phyloP scores from a whole-genome alignment of 2,797 vertebrate species.

The Pempheris klunzingeri region DNA sequence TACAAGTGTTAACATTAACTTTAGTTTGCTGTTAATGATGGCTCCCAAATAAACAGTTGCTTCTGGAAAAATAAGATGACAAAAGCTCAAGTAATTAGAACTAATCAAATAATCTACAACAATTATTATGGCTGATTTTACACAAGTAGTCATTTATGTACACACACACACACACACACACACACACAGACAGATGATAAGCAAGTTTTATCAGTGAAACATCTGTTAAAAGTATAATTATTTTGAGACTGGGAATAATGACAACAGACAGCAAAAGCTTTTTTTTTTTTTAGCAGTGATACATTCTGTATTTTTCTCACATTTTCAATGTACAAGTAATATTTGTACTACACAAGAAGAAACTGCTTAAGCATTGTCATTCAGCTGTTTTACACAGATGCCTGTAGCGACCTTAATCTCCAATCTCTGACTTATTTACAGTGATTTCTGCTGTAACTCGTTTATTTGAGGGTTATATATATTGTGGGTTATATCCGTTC shows the following conservation, averaged over 20 bases:
- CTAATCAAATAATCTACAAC: not conserved
- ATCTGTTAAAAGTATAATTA: constrained; percentile 23
- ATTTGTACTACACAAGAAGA: constrained; percentile 49
- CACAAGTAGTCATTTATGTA: not conserved
- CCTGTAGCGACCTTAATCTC: constrained; percentile 13
- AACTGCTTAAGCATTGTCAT: constrained; percentile 31
- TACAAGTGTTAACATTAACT: not conserved
- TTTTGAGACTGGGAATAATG: not conserved
- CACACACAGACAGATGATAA: not conserved
- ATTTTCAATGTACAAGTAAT: constrained; percentile 54
- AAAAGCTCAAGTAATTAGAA: not conserved
- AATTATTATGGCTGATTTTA: not conserved
- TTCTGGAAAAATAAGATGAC: not conserved
- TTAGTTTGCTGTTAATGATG: not conserved
- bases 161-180: not conserved
- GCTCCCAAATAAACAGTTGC: not conserved
- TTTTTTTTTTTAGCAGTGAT: constrained; percentile 41
- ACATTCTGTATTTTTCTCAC: constrained; percentile 54
- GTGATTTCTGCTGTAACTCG: constrained; percentile 25
- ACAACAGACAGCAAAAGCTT: constrained; percentile 28
- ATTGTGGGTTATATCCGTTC: not conserved
- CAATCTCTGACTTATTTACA: constrained; percentile 63
- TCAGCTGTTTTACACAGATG: constrained; percentile 29
- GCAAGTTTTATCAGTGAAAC: not conserved
- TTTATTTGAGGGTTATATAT: too few relatives aligned